Evolutionary conservation across 2,797 vertebrate species (phyloP).

Genomic region (Peromyscus attwateri): DNA sequence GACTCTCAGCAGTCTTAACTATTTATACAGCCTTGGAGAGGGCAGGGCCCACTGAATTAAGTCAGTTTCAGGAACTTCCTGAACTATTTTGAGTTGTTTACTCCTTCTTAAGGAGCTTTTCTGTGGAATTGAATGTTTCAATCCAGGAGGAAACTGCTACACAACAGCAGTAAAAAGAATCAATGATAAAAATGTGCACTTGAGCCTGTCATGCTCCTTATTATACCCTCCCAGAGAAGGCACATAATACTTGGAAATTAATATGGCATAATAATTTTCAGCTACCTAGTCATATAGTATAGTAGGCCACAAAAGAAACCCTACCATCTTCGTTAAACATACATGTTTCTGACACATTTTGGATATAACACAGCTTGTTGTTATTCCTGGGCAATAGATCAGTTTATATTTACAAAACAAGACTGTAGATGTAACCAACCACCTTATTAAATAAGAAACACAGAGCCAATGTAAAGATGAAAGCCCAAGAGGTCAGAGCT

Average conservation of each 20-base stretch:
- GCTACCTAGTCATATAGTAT: background rate
- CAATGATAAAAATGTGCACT: background rate
- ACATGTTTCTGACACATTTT: background rate
- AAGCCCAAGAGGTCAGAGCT: too few relatives aligned
- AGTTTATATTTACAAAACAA: background rate
- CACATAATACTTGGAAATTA: background rate
- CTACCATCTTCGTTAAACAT: background rate
- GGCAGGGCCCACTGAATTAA: too few relatives aligned
- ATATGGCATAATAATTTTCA: background rate
- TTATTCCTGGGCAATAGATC: background rate
- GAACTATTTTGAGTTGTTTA: background rate
- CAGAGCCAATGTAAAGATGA: too few relatives aligned
- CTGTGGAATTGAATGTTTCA: background rate
- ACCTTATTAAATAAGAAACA: too few relatives aligned
- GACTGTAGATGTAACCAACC: too few relatives aligned
- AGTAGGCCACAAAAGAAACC: background rate
- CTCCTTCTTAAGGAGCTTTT: background rate
- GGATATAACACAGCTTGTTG: background rate
- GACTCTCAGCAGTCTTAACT: background rate
- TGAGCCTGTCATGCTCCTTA: background rate
- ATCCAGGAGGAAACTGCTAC: too few relatives aligned
- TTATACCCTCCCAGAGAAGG: background rate
- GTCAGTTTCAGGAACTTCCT: background rate
- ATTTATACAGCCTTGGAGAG: background rate
- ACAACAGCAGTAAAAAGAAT: too few relatives aligned